Percentiles rank a stretch among this genome's conserved stretches.
Conservation (phyloP, 2,113 vertebrate genomes). For the Pyrgilauda ruficollis region DNA sequence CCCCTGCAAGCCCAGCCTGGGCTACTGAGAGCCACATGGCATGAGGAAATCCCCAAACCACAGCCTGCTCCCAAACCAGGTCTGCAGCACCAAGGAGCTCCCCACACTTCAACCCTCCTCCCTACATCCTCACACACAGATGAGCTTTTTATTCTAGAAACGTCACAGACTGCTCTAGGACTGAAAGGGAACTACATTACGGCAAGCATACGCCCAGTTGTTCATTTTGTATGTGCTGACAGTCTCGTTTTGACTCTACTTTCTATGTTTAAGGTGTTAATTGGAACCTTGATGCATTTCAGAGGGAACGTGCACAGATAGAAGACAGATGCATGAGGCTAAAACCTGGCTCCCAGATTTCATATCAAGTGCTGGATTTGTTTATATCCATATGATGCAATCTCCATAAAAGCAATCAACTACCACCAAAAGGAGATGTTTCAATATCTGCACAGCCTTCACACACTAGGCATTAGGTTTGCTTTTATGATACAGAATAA, state of each 20-base stretch:
- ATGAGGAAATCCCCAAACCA: background rate
- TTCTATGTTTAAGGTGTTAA: slow-evolving; percentile 37
- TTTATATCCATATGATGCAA: slow-evolving; percentile 55
- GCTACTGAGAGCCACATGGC: background rate
- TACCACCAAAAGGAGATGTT: slow-evolving; percentile 30
- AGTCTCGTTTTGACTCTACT: slow-evolving; percentile 30
- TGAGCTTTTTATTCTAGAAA: background rate
- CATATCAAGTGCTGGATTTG: slow-evolving; percentile 36
- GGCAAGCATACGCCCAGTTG: background rate
- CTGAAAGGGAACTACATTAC: background rate
- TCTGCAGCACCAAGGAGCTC: background rate
- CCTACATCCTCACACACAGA: background rate
- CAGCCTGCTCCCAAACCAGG: background rate
- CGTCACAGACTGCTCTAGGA: background rate
- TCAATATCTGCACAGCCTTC: slow-evolving; percentile 31
- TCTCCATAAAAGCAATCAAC: slow-evolving; percentile 63
- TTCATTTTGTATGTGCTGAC: slow-evolving; percentile 19
- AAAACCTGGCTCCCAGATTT: slow-evolving; percentile 24
- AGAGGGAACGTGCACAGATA: background rate
- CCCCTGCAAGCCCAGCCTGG: background rate
- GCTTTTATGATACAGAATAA: slow-evolving; percentile 50
- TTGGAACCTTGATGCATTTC: slow-evolving; percentile 50
- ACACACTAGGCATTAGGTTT: slow-evolving; percentile 28
- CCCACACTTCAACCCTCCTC: background rate
- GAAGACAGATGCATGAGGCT: slow-evolving; percentile 17